Evolutionary conservation across 2,113 vertebrate species (phyloP).

Genomic region (Mesitornis unicolor): DNA sequence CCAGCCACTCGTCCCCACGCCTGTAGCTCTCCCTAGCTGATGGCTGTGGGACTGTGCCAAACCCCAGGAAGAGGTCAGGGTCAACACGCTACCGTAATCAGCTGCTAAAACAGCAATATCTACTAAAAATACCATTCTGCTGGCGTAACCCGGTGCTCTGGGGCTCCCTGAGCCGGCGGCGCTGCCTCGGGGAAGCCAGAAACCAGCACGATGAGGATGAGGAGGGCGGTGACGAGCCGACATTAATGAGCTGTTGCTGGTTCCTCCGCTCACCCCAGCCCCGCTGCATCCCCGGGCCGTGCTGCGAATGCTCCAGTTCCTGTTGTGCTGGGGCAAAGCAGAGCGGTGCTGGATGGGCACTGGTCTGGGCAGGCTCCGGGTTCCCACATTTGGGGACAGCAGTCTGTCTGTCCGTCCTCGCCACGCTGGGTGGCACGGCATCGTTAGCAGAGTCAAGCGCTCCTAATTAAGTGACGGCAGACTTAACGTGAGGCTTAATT

Average conservation of each 20-base stretch:
- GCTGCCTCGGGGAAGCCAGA: not conserved
- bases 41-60: not conserved
- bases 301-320: not conserved
- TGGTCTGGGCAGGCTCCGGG: too few relatives aligned
- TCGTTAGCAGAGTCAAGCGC: not conserved
- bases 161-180: not conserved
- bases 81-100: not conserved
- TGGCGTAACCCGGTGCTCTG: not conserved
- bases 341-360: too few relatives aligned
- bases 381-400: not conserved
- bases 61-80: not conserved
- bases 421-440: rapidly evolving
- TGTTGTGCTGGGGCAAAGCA: not conserved
- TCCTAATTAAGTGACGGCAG: not conserved
- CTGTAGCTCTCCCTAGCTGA: not conserved
- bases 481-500: not conserved
- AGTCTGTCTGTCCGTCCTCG: not conserved
- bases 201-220: not conserved
- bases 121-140: not conserved
- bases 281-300: too few relatives aligned
- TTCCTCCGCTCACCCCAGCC: too few relatives aligned
- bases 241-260: too few relatives aligned
- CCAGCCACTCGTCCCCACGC: too few relatives aligned
- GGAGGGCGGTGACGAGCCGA: too few relatives aligned
- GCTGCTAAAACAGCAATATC: not conserved